These are phyloP conservation scores for Rhynchophorus ferrugineus DNA, from an alignment of 1,140 invertebrate species.

Conservation along the genomic window DNA sequence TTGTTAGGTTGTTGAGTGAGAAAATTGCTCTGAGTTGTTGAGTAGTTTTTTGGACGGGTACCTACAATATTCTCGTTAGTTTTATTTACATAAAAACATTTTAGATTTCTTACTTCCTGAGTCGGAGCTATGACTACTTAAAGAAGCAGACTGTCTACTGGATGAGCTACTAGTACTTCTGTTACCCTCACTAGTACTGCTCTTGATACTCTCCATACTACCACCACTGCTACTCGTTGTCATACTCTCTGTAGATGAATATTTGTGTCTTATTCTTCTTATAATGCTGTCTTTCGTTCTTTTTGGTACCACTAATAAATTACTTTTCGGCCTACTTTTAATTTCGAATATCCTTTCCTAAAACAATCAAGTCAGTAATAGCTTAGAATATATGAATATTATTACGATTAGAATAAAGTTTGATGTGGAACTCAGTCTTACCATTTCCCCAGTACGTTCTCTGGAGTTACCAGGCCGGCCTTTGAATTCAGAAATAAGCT, in stretches of 20 bases:
- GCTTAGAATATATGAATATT: no score
- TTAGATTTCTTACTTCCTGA: constrained; percentile 48
- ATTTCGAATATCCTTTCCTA: constrained; percentile 45
- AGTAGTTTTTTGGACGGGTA: constrained; percentile 42
- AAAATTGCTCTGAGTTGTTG: constrained; percentile 53
- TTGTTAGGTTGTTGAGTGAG: constrained; percentile 54
- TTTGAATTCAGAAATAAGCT: constrained; percentile 41
- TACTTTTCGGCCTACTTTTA: constrained; percentile 55
- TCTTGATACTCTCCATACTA: constrained; percentile 74
- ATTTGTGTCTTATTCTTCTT: constrained; percentile 59
- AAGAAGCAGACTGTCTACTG: constrained; percentile 65
- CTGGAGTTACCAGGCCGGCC: constrained; percentile 30
- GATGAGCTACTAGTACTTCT: constrained; percentile 72
- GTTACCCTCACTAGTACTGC: constrained; percentile 75
- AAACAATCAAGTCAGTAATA: neutral
- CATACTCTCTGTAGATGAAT: constrained; percentile 79
- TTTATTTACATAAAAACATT: neutral
- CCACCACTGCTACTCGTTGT: constrained; percentile 75
- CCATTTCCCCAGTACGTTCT: constrained; percentile 36
- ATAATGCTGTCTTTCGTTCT: constrained; percentile 52
- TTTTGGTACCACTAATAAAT: constrained; percentile 60
- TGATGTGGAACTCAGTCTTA: constrained; percentile 16
- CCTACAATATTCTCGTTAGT: constrained; percentile 6
- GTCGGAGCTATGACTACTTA: constrained; percentile 77
- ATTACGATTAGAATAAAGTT: no score